Evolutionary conservation across 2,797 vertebrate species (phyloP), one percentile per base, ranked within the genome.

Genomic region (Poeciliopsis infans): DNA sequence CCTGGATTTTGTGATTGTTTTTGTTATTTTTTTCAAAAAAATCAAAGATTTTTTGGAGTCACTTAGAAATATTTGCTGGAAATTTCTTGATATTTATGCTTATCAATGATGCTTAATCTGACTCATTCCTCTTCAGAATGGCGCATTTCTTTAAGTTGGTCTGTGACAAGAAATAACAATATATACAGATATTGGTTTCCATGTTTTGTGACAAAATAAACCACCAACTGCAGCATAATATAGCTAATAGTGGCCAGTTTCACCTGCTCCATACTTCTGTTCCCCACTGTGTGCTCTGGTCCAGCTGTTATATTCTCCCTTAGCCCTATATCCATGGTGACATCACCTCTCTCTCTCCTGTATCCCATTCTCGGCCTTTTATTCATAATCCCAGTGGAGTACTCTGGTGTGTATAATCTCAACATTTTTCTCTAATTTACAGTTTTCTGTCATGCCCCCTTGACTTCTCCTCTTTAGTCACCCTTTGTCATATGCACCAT

Each of bases 321-420:
- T 85, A 77, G 66, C 82, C 87, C 85, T 87, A 72, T 70, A 41
- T 81, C 78, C 86, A 86, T 91, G 86, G 90, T 95, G 94, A 94
- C 92, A 88, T 87, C 92, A 86, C 77, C 88, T 96, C 88, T 96
- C 88, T 95, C 85, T 96, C 91, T 95, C 91, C 90, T 76, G 86
- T 93, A 72, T 93, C 91, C 89, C 93, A 92, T 91, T 91, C 90
- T 91, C 88, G 92, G 90, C 85, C 91, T 90, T 90, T 93, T 95
- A 74, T 86, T 91, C 94, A 90, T 95, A 92, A 91, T 91, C 90
- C 93, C 94, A 96, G 96, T 96, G 95, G 95, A 96, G 90, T 96
- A 96, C 85, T 96, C 95, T 69, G 96, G 96, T 96, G 95, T 96
- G 96, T 96, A 96, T 95, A 90, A 95, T 91, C 91, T 93, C 86